These are phyloP conservation scores for Acanthis flammea DNA, from an alignment of 2,797 vertebrate genomes.

Conservation along the genomic window DNA sequence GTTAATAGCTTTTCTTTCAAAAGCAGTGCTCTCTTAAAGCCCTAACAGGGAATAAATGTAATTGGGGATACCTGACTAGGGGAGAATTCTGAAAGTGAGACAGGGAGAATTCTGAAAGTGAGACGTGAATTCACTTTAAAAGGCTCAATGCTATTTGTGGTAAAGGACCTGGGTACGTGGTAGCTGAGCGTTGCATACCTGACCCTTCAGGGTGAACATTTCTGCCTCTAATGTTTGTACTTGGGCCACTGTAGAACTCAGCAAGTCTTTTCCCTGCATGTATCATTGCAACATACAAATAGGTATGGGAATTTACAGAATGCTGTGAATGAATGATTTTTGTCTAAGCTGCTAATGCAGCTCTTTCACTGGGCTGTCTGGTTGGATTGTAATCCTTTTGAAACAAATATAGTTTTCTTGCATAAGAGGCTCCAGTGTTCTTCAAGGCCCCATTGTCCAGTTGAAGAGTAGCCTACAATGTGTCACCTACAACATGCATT, in stretches of 20 bases:
- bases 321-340: not conserved
- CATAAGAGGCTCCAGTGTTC: not conserved
- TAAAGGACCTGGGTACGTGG: not conserved
- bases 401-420: not conserved
- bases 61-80: not conserved
- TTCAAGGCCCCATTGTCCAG: not conserved
- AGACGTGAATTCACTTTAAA: not conserved
- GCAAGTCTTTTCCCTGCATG: not conserved
- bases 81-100: not conserved
- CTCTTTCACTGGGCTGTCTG: not conserved
- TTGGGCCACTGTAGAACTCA: not conserved
- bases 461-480: not conserved
- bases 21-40: not conserved
- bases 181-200: not conserved
- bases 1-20: not conserved
- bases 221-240: not conserved
- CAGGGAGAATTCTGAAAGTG: not conserved
- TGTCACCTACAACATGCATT: not conserved
- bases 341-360: not conserved
- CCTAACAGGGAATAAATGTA: not conserved
- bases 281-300: not conserved
- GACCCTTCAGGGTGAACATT: not conserved
- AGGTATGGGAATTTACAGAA: not conserved
- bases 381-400: not conserved
- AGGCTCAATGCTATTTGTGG: not conserved